Evolutionary conservation across 2,797 vertebrate species (phyloP), one percentile per base, ranked within the genome.

Genomic region (Vireo griseus): DNA sequence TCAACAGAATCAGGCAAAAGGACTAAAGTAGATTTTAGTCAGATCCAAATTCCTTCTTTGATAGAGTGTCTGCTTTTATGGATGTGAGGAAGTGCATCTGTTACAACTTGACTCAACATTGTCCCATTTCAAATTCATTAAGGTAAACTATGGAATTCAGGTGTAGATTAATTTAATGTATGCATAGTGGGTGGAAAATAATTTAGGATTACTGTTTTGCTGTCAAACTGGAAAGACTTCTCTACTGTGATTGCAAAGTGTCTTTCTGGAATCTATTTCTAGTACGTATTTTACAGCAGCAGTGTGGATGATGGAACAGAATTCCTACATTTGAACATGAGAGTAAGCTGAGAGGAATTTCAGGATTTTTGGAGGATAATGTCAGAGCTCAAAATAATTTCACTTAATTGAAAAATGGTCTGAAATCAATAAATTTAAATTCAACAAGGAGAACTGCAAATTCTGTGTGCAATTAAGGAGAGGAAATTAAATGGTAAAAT

Each of bases 191-290:
- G 65, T 85, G 48, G 87, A 91, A 89, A 81, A 88, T 71, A 87
- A 73, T 76, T 78, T 82, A 85, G 73, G 42, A 62, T 54, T 58
- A 33, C 11, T 65, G 16, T 71, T 95, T 92, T 95, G 39, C 35
- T 94, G 65, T 94, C 65, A 72, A 39, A 88, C 75, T 88, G 68
- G 75, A 91, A 92, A 74, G 48, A 77, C 28, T 91, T 71, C 68
- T 89, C 25, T 51, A 47, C 63, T 59, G 14, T 45, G 37, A 55
- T 39, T 85, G 40, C 48, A 44, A 61, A 90, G 7, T 63, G 8
- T 37, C 47, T 78, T n/a, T 59, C 37, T 94, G 68, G 52, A 90
- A 86, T 67, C 39, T 95, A 22, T 76, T 93, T 87, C 66, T 89
- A 17, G 61, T 89, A 29, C 9, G 33, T 39, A 71, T 61, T 79